A percentile compares a stretch with the other conserved stretches of the same genome.
These are phyloP conservation scores for Mastomys coucha DNA, from an alignment of 2,113 vertebrate species.

Conservation along the genomic window DNA sequence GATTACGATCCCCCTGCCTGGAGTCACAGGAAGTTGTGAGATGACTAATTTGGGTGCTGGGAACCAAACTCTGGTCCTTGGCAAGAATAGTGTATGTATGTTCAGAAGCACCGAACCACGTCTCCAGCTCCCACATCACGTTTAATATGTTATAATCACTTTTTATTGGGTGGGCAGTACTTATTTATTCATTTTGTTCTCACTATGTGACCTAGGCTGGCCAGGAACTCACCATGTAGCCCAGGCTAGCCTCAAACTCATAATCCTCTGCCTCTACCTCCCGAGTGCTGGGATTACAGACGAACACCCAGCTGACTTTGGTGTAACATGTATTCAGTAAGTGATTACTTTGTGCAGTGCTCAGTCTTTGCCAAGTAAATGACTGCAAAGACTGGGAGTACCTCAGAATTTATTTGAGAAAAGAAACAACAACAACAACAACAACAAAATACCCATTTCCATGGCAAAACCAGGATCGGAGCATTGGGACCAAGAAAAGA, in stretches of 20 bases:
- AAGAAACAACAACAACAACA: neutral
- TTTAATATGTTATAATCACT: neutral
- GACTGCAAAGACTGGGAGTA: neutral
- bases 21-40: neutral
- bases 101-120: neutral
- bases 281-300: neutral
- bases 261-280: neutral
- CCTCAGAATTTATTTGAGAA: slow-evolving; percentile 17
- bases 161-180: neutral
- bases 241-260: neutral
- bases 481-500: neutral
- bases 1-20: neutral
- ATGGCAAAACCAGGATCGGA: neutral
- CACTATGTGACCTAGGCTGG: neutral
- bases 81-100: neutral
- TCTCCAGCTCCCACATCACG: too few species aligned
- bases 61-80: neutral
- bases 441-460: neutral
- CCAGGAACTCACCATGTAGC: neutral
- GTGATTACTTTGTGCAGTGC: neutral
- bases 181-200: neutral
- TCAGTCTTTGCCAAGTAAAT: neutral
- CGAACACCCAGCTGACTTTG: neutral
- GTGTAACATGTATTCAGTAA: neutral
- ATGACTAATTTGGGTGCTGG: too few species aligned